Conservation (phyloP, 30 jellyfish, hydroid and myxozoan species). For the Aurelia sp. region DNA sequence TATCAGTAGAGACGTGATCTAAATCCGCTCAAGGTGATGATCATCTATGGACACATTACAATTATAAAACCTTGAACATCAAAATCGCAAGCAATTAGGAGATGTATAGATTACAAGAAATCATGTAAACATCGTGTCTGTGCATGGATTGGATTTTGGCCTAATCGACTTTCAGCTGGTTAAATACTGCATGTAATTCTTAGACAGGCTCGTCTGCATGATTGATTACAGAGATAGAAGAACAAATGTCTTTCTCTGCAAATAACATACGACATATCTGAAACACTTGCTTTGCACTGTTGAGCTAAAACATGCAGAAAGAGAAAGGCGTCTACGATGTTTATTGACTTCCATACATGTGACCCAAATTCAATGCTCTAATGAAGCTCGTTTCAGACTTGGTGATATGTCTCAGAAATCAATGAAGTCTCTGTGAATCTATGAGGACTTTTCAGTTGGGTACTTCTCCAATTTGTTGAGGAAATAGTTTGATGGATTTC, state of each 20-base stretch:
- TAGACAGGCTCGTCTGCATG: conserved; percentile 34
- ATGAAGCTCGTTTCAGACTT: no score
- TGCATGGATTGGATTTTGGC: conserved; percentile 33
- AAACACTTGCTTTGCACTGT: no score
- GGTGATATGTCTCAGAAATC: no score
- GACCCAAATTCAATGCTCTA: no score
- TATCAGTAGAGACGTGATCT: conserved; percentile 18
- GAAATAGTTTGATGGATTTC: no score
- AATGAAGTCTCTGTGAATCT: no score
- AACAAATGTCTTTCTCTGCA: background rate
- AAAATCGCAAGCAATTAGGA: conserved; percentile 51
- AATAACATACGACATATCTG: background rate
- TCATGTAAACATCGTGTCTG: conserved; percentile 39
- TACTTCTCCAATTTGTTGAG: no score
- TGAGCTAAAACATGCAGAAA: no score
- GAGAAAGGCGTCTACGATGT: no score
- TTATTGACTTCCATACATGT: no score
- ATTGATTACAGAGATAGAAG: conserved; percentile 27
- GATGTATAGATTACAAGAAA: conserved; percentile 17
- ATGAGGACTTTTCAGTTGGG: no score
- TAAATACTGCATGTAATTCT: conserved; percentile 39
- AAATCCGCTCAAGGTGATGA: conserved; percentile 33
- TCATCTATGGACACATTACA: conserved; percentile 16
- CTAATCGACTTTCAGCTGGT: conserved; percentile 42
- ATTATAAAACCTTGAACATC: conserved; percentile 38